Percentiles rank a stretch among this genome's conserved stretches.
Conservation (phyloP, 2,888 invertebrate species). For the Deladenus siricidicola region DNA sequence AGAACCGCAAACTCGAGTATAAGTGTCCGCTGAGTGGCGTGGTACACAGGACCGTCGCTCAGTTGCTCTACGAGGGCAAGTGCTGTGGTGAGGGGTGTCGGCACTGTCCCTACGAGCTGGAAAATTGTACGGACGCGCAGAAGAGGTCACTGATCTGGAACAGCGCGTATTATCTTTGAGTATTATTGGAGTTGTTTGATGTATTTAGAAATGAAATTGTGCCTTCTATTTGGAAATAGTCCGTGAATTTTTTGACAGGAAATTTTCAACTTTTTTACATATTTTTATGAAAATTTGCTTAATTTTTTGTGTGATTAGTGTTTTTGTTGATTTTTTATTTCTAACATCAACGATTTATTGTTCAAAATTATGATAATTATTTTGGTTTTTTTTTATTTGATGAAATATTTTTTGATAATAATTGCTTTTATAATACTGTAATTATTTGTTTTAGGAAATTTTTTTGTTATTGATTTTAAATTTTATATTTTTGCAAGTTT, state of each 20-base stretch:
- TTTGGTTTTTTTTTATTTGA: neutral
- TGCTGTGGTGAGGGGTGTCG: slow-evolving; percentile 52
- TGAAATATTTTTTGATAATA: neutral
- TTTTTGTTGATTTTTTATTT: no score
- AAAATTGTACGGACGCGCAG: slow-evolving; percentile 35
- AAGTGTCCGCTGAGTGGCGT: slow-evolving; percentile 13
- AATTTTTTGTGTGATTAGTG: no score
- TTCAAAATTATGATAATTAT: neutral
- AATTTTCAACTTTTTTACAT: neutral
- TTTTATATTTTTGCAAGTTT: no score
- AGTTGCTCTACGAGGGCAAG: slow-evolving; percentile 40
- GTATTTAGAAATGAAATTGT: no score
- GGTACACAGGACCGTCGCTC: slow-evolving; percentile 23
- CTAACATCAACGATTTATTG: no score
- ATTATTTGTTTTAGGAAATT: no score
- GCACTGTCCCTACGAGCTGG: slow-evolving; percentile 49
- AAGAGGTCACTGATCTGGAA: slow-evolving; percentile 39
- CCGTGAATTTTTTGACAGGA: neutral
- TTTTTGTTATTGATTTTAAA: no score
- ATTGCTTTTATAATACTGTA: neutral
- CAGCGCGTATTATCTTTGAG: slow-evolving; percentile 48
- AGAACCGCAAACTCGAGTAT: slow-evolving; percentile 36
- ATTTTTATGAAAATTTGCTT: no score
- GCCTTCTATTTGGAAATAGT: no score
- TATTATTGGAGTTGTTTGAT: no score